Percentiles rank a stretch among this genome's conserved stretches.
Evolutionary conservation across 1,140 invertebrate genomes (phyloP).

Genomic region (Papilio polyxenes): DNA sequence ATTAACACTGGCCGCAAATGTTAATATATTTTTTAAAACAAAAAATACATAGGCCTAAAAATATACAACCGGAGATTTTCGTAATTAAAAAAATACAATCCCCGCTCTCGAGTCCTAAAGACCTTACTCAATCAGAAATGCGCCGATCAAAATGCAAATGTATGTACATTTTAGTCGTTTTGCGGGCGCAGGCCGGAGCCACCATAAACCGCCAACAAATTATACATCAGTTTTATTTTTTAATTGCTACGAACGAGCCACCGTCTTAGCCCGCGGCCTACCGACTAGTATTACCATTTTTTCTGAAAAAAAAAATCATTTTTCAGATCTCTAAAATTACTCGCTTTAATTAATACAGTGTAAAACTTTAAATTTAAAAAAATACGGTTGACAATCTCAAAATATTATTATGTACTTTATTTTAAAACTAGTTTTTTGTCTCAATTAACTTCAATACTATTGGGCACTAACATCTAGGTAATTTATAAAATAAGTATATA

Average conservation of each 20-base stretch:
- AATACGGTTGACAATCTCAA: too few relatives aligned
- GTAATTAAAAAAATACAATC: slow-evolving; percentile 22
- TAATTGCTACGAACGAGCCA: slow-evolving; percentile 76
- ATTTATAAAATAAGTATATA: too few relatives aligned
- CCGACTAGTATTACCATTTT: slow-evolving; percentile 43
- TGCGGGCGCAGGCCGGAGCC: slow-evolving; percentile 55
- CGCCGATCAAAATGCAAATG: slow-evolving; percentile 74
- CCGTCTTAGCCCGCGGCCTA: slow-evolving; percentile 70
- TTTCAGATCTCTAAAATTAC: neutral
- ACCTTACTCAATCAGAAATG: slow-evolving; percentile 73
- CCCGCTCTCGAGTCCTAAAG: slow-evolving; percentile 39
- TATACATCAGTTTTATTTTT: slow-evolving; percentile 76
- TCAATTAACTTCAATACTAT: too few relatives aligned
- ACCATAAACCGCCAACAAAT: slow-evolving; percentile 75
- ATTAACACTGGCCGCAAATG: slow-evolving; percentile 37
- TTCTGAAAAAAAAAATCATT: neutral
- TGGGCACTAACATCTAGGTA: too few relatives aligned
- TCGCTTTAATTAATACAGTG: too few relatives aligned
- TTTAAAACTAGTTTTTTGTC: too few relatives aligned
- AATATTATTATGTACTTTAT: too few relatives aligned
- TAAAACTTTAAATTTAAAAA: too few relatives aligned
- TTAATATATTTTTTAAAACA: slow-evolving; percentile 36
- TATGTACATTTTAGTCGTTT: slow-evolving; percentile 59
- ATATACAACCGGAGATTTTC: slow-evolving; percentile 33
- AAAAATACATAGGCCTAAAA: slow-evolving; percentile 36